A percentile compares a stretch with the other conserved stretches of the same genome.
These are phyloP conservation scores for Actenoides lindsayi DNA, from an alignment of 2,113 vertebrate genomes.

Conservation along the genomic window DNA sequence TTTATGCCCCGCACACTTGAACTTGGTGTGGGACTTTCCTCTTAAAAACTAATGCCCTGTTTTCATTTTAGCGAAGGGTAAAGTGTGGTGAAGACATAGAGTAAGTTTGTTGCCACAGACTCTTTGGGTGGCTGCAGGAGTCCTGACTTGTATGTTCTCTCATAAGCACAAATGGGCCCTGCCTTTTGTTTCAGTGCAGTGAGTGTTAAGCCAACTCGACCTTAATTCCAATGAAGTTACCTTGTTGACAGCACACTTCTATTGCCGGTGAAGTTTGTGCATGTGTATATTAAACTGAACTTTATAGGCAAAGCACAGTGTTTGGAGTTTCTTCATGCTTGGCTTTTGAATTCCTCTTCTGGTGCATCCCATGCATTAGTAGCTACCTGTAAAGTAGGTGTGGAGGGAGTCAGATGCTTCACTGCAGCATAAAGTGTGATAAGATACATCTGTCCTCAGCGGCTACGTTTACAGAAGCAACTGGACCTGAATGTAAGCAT, in stretches of 20 bases:
- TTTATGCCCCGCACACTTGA: background rate
- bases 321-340: background rate
- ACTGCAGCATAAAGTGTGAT: background rate
- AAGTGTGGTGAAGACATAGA: background rate
- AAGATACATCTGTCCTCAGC: background rate
- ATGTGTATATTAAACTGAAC: background rate
- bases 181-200: background rate
- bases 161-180: background rate
- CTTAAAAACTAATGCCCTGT: background rate
- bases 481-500: background rate
- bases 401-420: background rate
- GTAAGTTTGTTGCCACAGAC: background rate
- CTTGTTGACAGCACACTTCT: background rate
- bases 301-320: background rate
- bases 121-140: background rate
- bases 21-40: background rate
- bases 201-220: background rate
- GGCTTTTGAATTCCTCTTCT: background rate
- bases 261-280: background rate
- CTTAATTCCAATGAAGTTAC: background rate
- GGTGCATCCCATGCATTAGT: background rate
- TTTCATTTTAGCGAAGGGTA: background rate
- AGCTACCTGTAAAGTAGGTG: background rate
- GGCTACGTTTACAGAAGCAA: background rate
- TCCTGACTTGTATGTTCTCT: background rate